Evolutionary conservation across 2,797 vertebrate species (phyloP), one percentile per base, ranked within the genome.

Genomic region (Scleropages formosus): DNA sequence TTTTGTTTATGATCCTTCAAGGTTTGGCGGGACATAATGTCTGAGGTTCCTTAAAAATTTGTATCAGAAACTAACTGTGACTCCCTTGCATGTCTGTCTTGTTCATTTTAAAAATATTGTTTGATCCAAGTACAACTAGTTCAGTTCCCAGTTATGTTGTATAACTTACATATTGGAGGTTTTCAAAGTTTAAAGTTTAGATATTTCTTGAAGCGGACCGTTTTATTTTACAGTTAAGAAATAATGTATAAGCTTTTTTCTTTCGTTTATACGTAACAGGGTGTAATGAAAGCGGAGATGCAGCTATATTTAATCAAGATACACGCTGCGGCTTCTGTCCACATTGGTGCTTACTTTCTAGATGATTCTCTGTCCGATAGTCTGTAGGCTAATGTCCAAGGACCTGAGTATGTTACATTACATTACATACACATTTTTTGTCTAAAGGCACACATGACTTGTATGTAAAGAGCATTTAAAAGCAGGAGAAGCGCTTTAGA

Each of bases 31-130:
- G 26, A n/a, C 68, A 22, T 31, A 71, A 58, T 71, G 49, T 51
- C 13, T 56, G 56, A 56, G 53, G 53, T 56, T 9, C 53, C 31
- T 39, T 39, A 56, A 18, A 56, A 56, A 18, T 31, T 56, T 49
- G 71, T 6, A 70, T 22, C 46, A 49, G 46, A 69, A 20, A 12
- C 20, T 53, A 27, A 24, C 12, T 11, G 56, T 31, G 24, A 56
- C 15, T 58, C 26, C 22, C 27, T 56, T 71, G 20, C 49, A 58
- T 71, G 56, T 12, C 26, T 24, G 58, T 71, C 68, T 51, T n/a
- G 47, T 47, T 71, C 68, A 71, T 56, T 47, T 27, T 39, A 22
- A 70, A 49, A 58, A 51, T 58, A 71, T 56, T 53, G 2, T 39
- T 39, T 39, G 2, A 39, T 39, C 31, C 27, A 71, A 58, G 56